Percentiles rank a stretch among this genome's conserved stretches.
phyloP scores from a whole-genome alignment of 1,140 invertebrate species.

The Pseudomyrmex pallidus region DNA sequence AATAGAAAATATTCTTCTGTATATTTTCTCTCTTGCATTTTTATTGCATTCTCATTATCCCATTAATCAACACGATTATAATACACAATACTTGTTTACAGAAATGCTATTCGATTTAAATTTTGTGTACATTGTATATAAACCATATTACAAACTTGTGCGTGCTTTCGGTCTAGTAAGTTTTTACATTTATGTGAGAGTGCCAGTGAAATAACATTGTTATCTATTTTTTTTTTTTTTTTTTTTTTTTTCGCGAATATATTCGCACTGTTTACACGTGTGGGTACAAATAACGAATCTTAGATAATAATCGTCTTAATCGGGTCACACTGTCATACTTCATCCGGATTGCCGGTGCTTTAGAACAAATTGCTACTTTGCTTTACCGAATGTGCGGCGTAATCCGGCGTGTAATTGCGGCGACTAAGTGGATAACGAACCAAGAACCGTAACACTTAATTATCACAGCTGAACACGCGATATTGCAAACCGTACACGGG shows the following conservation, averaged over 20 bases:
- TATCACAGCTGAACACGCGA: constrained; percentile 66
- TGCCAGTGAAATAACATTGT: neutral
- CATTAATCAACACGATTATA: neutral
- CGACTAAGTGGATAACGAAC: constrained; percentile 70
- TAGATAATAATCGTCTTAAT: constrained; percentile 47
- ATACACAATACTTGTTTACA: constrained; percentile 1
- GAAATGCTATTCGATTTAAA: neutral
- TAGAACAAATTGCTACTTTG: constrained; percentile 62
- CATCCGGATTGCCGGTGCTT: constrained; percentile 50
- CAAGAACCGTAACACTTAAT: constrained; percentile 70
- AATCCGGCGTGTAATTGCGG: constrained; percentile 63
- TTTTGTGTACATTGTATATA: too few species aligned
- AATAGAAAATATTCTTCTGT: constrained; percentile 82
- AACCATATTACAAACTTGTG: constrained; percentile 6
- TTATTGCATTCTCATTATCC: constrained; percentile 12
- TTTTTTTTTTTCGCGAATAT: neutral
- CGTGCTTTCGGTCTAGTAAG: neutral
- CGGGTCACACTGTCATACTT: constrained; percentile 39
- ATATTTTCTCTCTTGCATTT: constrained; percentile 32
- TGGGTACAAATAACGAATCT: constrained; percentile 37
- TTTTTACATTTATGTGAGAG: neutral
- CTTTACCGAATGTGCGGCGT: constrained; percentile 62
- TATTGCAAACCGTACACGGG: constrained; percentile 51
- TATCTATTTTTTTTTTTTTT: neutral
- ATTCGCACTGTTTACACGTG: neutral